Evolutionary conservation across 2,113 vertebrate genomes (phyloP), one percentile per base, ranked within the genome.

Genomic region (Protomyctophum bolini): DNA sequence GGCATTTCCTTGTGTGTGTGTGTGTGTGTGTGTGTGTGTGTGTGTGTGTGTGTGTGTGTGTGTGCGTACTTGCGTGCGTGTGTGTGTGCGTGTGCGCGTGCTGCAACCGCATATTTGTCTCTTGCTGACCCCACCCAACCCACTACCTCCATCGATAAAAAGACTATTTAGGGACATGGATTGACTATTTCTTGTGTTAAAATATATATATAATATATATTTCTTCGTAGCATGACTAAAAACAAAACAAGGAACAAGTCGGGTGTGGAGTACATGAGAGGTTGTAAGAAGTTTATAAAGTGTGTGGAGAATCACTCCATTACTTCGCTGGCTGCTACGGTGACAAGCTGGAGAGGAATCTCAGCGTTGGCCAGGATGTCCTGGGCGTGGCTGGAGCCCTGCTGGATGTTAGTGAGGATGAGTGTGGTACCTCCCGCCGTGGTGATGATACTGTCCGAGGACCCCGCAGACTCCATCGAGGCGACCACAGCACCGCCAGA

Each of bases 1-100:
- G 98, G 98, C 97, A 99, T 99, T 97, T 98, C 96, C 95, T 96
- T 98, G 96, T 96, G 92, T 95, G 93, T 96, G 96, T 98, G 96
- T 41, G 33, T 41, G 33, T 3, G 33, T 41, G 33, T 41, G 33
- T 41, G 33, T 6, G 33, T 41, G 33, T 41, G 33, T 95, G 96
- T 41, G 33, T 41, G 33, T 41, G 33, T 41, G 3, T 41, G 33
- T 41, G 33, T 41, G 33, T 41, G 33, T 41, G 33, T 98, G 96
- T 96, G 92, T 95, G 93, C 96, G 96, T 98, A 96, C n/a, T n/a
- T 95, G 96, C 4, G 33, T 41, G 33, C 4, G 33, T 41, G 3
- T 41, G 33, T 41, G 33, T 41, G 33, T 41, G 33, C 5, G 33
- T 98, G 96, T 96, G 92, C 94, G 93, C 96, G 96, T 98, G 96